Conservation (phyloP, 2,797 vertebrate species). For the Microchirus variegatus region DNA sequence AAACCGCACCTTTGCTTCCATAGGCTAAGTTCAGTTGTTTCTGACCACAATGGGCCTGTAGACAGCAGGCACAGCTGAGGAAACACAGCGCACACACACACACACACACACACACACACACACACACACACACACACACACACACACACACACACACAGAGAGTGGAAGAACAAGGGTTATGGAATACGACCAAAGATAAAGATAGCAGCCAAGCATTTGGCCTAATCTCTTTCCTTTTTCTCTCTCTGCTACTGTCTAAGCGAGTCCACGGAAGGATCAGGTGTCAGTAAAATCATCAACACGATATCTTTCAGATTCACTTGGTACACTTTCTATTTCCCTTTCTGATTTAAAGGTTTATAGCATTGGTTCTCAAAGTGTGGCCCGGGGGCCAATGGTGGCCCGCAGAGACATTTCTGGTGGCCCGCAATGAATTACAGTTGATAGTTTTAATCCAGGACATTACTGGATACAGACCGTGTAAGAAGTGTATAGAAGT, state of each 20-base stretch:
- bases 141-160: conserved; percentile 69
- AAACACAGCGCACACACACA: conserved; percentile 76
- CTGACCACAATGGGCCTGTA: conserved; percentile 81
- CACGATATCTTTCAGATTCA: not conserved
- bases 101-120: too few relatives aligned
- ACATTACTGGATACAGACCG: too few relatives aligned
- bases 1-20: conserved; percentile 82
- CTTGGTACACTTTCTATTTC: too few relatives aligned
- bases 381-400: too few relatives aligned
- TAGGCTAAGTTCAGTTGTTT: conserved; percentile 79
- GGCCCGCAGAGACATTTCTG: too few relatives aligned
- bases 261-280: conserved; percentile 24
- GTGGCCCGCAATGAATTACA: too few relatives aligned
- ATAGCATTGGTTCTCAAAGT: too few relatives aligned
- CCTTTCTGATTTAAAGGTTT: too few relatives aligned
- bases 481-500: too few relatives aligned
- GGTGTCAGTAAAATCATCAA: conserved; percentile 14
- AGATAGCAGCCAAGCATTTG: conserved; percentile 51
- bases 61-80: conserved; percentile 78
- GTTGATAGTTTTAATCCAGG: too few relatives aligned
- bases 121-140: too few relatives aligned
- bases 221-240: conserved; percentile 56
- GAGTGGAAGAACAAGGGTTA: conserved; percentile 61
- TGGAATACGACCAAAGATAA: conserved; percentile 55
- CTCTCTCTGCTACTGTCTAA: conserved; percentile 32